Base-by-base conservation (phyloP, 2,113 vertebrate species). In the Esox niger region DNA sequence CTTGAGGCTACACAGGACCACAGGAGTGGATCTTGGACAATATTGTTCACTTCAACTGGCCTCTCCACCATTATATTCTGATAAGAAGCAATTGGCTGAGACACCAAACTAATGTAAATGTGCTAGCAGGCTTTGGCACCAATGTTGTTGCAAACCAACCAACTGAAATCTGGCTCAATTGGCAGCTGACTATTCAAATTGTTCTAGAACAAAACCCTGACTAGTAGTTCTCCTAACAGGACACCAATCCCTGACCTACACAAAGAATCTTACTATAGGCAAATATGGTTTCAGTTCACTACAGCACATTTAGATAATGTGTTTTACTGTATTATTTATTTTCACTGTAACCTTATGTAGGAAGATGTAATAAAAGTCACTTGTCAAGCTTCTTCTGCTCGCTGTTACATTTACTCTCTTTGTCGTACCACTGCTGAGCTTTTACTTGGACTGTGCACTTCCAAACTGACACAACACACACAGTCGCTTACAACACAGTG, bases 321-420 rank as follows among this genome's bases (percentile, higher is more conserved):
- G 43, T 64, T 33, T 26, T 1, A 7, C 3, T 25, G 35, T 26
- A 74, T 70, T 66, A 33, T 71, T 62, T 58, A 32, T 25, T 27
- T 38, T 38, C 17, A 43, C 38, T 43, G 38, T 43, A 75, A 82
- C 56, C 38, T 81, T 57, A 69, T 86, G 70, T 77, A 81, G 73
- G 76, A 65, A 83, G 63, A 82, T 66, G 71, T 76, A 86, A 86
- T 88, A 88, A 89, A 9, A 43, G 66, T 83, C 79, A 74, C 64
- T 80, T 81, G 80, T 74, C 78, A 81, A 83, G 76, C 73, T 59
- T 57, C 73, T 59, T 57, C 61, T 70, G 74, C 68, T 82, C 76
- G 62, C 80, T 74, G 55, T 57, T 26, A 27, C 55, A 11, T 29
- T 57, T 57, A 55, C 52, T 23, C 13, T 56, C 54, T 23, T 23